A percentile compares a stretch with the other conserved stretches of the same genome.
Evolutionary conservation across 2,888 invertebrate genomes (phyloP).

Genomic region (Ectemnius lituratus): DNA sequence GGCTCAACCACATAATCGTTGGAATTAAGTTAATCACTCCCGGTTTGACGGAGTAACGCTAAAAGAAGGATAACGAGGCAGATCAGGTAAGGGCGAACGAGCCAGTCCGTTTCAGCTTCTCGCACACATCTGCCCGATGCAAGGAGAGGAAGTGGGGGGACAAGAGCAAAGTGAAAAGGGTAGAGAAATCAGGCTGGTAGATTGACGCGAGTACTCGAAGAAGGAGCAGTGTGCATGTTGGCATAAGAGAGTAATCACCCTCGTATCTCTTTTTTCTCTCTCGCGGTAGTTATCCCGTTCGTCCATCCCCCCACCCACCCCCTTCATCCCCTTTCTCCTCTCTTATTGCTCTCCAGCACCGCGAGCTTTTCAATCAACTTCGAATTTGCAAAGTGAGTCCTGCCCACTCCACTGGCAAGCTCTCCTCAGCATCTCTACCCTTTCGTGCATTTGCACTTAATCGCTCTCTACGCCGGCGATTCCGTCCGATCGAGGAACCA

Average conservation of each 20-base stretch:
- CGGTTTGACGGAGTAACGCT: not conserved
- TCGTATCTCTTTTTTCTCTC: conserved; percentile 28
- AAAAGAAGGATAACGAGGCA: conserved; percentile 4
- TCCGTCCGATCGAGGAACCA: not conserved
- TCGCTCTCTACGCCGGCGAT: conserved; percentile 14
- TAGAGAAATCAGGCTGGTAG: conserved; percentile 23
- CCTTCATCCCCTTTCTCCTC: conserved; percentile 30
- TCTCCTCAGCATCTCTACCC: conserved; percentile 3
- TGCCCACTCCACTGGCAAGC: conserved; percentile 17
- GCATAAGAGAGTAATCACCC: conserved; percentile 60
- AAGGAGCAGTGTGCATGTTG: conserved; percentile 13
- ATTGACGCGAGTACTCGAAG: conserved; percentile 25
- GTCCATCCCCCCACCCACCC: not conserved
- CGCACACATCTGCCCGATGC: conserved; percentile 15
- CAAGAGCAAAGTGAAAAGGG: conserved; percentile 8
- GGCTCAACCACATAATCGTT: conserved; percentile 40
- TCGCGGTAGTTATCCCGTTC: conserved; percentile 24
- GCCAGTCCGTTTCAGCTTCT: conserved; percentile 40
- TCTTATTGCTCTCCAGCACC: conserved; percentile 32
- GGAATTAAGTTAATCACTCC: conserved; percentile 51
- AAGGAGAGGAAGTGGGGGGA: not conserved
- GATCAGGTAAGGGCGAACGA: conserved; percentile 11
- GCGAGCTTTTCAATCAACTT: conserved; percentile 70
- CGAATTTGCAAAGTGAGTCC: conserved; percentile 71
- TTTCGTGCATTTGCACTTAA: conserved; percentile 3